These are phyloP conservation scores for Callyntrura sp. DNA, from an alignment of 2,888 invertebrate genomes.

Conservation along the genomic window DNA sequence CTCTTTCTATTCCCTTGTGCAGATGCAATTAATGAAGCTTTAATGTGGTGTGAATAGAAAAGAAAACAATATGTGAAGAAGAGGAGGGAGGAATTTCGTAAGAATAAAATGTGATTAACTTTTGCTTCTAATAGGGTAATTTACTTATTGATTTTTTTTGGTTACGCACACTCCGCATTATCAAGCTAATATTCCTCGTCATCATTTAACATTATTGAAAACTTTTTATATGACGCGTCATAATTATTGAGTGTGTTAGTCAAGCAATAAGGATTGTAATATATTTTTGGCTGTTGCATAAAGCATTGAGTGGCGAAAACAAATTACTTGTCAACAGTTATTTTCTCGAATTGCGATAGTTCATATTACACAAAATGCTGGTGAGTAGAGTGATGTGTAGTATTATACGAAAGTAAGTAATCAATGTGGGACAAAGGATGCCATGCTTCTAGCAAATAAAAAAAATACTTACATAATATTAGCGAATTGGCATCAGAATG, in stretches of 20 bases:
- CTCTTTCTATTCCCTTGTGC: conserved; percentile 14
- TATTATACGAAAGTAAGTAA: neutral
- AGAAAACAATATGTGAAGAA: neutral
- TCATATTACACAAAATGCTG: neutral
- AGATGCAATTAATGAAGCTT: conserved; percentile 16
- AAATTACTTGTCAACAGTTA: conserved; percentile 44
- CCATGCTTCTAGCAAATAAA: neutral
- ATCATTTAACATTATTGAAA: conserved; percentile 30
- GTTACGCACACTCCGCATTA: neutral
- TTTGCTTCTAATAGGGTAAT: conserved; percentile 22
- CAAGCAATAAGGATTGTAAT: neutral
- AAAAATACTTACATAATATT: conserved; percentile 12
- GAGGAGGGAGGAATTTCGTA: conserved; percentile 9
- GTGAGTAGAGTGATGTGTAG: neutral
- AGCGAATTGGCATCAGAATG: conserved; percentile 23
- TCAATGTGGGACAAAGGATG: conserved; percentile 61
- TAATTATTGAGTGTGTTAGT: neutral
- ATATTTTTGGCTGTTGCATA: conserved; percentile 9
- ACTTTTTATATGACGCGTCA: conserved; percentile 9
- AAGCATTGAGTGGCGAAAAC: conserved; percentile 21
- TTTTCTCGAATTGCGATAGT: conserved; percentile 4
- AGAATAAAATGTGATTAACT: conserved; percentile 29
- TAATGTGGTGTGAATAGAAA: conserved; percentile 31
- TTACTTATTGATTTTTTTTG: conserved; percentile 44
- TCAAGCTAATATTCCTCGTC: neutral